Conservation (phyloP, 2,888 invertebrate species). For the Acanthosepion lycidas region DNA sequence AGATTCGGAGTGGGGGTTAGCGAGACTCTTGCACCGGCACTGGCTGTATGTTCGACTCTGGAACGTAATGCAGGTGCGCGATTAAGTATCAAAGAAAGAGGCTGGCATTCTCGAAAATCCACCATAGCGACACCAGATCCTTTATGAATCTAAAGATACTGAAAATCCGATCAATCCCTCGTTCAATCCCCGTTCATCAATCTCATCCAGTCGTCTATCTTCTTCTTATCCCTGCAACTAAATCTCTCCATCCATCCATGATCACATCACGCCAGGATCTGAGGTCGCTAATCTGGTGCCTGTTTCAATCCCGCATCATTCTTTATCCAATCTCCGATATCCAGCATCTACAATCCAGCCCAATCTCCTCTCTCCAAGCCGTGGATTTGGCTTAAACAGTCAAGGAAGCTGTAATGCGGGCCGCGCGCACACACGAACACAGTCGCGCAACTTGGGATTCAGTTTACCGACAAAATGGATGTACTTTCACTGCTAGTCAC, state of each 20-base stretch:
- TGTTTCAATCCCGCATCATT: background rate
- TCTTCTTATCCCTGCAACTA: background rate
- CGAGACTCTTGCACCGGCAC: background rate
- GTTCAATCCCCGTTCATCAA: background rate
- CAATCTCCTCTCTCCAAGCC: background rate
- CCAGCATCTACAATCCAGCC: background rate
- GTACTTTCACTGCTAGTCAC: background rate
- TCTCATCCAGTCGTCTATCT: background rate
- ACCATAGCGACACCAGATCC: too few species aligned
- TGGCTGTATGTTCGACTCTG: too few species aligned
- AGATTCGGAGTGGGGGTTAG: too few species aligned
- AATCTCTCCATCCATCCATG: slow-evolving; percentile 2
- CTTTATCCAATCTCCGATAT: background rate
- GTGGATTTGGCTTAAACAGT: background rate
- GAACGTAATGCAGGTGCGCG: too few species aligned
- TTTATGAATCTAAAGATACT: background rate
- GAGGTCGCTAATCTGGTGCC: background rate
- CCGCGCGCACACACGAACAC: background rate
- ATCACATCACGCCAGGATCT: slow-evolving; percentile 4
- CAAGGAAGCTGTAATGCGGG: background rate
- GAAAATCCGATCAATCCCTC: background rate
- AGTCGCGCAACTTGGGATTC: background rate
- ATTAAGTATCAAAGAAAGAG: background rate
- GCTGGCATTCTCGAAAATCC: background rate
- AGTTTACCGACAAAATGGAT: too few species aligned